Evolutionary conservation across 2,113 vertebrate genomes (phyloP), one percentile per base, ranked within the genome.

Genomic region (Coptodon bakossiorum): DNA sequence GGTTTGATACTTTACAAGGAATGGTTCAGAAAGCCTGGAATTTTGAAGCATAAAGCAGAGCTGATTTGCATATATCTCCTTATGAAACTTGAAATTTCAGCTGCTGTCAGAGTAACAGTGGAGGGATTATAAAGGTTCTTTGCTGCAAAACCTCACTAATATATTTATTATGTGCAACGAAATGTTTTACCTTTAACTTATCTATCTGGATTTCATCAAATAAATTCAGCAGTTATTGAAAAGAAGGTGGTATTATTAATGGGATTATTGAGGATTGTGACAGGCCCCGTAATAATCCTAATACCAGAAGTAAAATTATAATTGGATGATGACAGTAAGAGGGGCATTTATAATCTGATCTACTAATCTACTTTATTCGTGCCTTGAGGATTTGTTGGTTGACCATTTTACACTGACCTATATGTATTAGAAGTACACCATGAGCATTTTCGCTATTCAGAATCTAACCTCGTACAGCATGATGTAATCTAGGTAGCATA

Each of bases 321-420:
- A 86, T 78, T 88, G 50, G 80, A 90, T 90, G 81, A 84, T 87
- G 59, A 68, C 63, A 50, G 13, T 88, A 66, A 71, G 78, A 85
- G 52, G 52, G 22, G 40, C 22, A 45, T 85, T 78, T 90, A 14
- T 82, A 81, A 85, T 86, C 57, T 79, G 66, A 88, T 88, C 78
- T 81, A 54, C 43, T 90, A 83, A 90, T 91, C 88, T 86, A 27
- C 61, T 61, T 38, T 80, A 78, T 12, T 90, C 36, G 5, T 89
- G 38, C 17, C 22, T 48, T 56, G 7, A 79, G 16, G 68, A 16
- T 80, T 57, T 85, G 71, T 63, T 52, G 8, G 12, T 53, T 76
- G 66, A 19, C 27, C 16, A 31, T 85, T 63, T 31, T 40, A 48
- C 56, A 80, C 8, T 80, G 19, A 66, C 56, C 31, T 83, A 9